Evolutionary conservation across 2,888 invertebrate genomes (phyloP).

Genomic region (Cataglyphis albicans): DNA sequence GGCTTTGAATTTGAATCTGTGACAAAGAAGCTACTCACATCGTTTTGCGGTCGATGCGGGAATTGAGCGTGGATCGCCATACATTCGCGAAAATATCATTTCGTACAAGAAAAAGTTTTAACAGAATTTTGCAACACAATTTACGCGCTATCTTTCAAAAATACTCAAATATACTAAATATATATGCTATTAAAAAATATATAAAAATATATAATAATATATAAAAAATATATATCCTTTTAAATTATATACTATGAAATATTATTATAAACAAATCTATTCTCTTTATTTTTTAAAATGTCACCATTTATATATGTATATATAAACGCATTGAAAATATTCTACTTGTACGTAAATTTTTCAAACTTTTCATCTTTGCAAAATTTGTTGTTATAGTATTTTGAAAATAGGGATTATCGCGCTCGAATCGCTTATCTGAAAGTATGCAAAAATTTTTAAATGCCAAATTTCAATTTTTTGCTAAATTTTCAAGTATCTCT

Average conservation of each 20-base stretch:
- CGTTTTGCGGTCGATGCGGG: not conserved
- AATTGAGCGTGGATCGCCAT: not conserved
- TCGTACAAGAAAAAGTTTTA: not conserved
- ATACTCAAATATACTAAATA: no score
- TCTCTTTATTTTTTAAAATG: not conserved
- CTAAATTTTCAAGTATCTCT: not conserved
- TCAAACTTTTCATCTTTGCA: not conserved
- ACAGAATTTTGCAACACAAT: not conserved
- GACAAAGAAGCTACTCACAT: not conserved
- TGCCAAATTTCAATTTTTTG: not conserved
- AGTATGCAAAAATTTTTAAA: not conserved
- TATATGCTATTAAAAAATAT: no score
- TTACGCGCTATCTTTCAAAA: not conserved
- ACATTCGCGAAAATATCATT: constrained; percentile 2
- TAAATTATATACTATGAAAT: not conserved
- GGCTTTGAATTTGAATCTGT: constrained; percentile 1
- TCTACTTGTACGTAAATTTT: not conserved
- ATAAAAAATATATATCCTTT: not conserved
- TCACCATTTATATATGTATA: not conserved
- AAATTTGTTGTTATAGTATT: no score
- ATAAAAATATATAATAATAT: no score
- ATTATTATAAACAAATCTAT: not conserved
- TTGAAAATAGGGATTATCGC: no score
- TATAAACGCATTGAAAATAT: not conserved
- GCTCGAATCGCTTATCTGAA: no score